Conservation (phyloP, 2,888 invertebrate species). For the Chrysodeixis includens region DNA sequence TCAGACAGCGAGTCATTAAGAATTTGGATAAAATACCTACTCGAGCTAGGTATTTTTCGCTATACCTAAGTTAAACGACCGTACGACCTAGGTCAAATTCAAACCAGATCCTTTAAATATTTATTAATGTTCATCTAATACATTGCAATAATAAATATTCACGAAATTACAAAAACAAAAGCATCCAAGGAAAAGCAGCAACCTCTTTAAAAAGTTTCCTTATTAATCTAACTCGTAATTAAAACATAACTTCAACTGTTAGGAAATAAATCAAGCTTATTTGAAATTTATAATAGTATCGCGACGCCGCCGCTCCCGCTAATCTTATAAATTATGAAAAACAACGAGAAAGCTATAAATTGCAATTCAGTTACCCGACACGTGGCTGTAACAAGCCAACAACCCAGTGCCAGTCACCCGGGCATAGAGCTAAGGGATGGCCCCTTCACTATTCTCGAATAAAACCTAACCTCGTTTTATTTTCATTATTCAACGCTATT, state of each 20-base stretch:
- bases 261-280: constrained; percentile 76
- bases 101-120: no score
- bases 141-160: no score
- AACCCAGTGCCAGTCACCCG: constrained; percentile 16
- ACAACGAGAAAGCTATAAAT: constrained; percentile 81
- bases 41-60: no score
- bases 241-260: constrained; percentile 65
- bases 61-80: no score
- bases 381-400: constrained; percentile 53
- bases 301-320: constrained; percentile 65
- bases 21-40: no score
- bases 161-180: no score
- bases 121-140: no score
- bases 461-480: constrained; percentile 38
- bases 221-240: constrained; percentile 45
- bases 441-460: constrained; percentile 34
- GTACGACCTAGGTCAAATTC: no score
- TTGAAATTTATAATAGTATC: constrained; percentile 77
- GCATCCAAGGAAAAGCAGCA: neutral
- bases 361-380: constrained; percentile 69
- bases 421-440: no score
- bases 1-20: no score
- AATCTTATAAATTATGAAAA: constrained; percentile 84
- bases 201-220: constrained; percentile 11
- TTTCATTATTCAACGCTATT: constrained; percentile 37